Evolutionary conservation across 1,140 invertebrate genomes (phyloP).

Genomic region (Alviniconcha marisindica): DNA sequence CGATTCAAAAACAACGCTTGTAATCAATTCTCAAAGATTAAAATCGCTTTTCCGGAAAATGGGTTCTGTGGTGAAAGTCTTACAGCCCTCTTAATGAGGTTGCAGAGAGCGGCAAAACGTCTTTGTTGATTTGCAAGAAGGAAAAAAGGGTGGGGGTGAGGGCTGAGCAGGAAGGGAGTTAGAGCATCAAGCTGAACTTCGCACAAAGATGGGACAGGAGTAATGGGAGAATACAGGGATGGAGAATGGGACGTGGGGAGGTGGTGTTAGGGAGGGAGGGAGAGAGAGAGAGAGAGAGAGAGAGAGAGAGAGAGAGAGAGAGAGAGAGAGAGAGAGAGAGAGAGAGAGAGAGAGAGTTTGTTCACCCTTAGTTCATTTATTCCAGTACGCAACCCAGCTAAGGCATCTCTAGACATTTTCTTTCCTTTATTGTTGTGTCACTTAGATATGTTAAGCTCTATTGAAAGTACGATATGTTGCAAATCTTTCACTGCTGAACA

Average conservation of each 20-base stretch:
- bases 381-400: too few species aligned
- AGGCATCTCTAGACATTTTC: too few species aligned
- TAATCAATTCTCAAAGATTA: conserved; percentile 28
- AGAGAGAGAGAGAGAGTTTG: background rate
- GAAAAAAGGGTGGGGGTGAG: background rate
- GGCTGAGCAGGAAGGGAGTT: background rate
- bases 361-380: too few species aligned
- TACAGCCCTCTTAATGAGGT: conserved; percentile 17
- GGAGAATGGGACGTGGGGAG: background rate
- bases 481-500: too few species aligned
- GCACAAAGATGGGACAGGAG: background rate
- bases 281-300: background rate
- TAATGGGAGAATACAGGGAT: background rate
- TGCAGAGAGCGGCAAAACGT: conserved; percentile 3
- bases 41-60: conserved; percentile 28
- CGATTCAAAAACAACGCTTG: conserved; percentile 29
- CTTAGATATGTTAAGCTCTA: too few species aligned
- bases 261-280: background rate
- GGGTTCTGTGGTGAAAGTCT: conserved; percentile 15
- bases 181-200: conserved; percentile 9
- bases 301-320: background rate
- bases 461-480: too few species aligned
- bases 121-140: conserved; percentile 18
- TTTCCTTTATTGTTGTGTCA: too few species aligned
- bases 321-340: background rate